Evolutionary conservation across 2,888 invertebrate species (phyloP), one percentile per base, ranked within the genome.

Genomic region (Drosophila tanythrix): DNA sequence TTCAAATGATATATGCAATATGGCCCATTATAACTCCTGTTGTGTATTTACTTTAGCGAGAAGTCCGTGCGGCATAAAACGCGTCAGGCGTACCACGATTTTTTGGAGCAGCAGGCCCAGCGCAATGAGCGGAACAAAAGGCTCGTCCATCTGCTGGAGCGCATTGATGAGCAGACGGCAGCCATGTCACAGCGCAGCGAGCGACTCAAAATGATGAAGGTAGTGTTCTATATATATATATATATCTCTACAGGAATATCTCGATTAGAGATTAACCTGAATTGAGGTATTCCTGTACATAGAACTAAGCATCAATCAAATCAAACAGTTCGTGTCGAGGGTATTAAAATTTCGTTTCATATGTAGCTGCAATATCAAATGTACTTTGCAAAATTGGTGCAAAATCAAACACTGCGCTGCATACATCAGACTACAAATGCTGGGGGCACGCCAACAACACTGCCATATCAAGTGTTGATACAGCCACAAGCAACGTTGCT

Each of bases 81-180:
- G 29, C 91, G 91, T 27, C 90, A 89, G 62, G 92, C 92, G 74
- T 92, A 93, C 79, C 91, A 93, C 58, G 90, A 91, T 65, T 92
- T 93, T 86, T 86, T 95, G 66, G 95, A 95, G 76, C 95, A 95
- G 79, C 95, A 95, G 81, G 92, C 93, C 58, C 92, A 93, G 46
- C 93, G 95, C 52, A 95, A 95, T 74, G 94, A 95, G 79, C 94
- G 95, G 38, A 95, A 95, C 89, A 94, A 94, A 77, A 94, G 94
- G 83, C 93, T 95, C 67, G 92, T 95, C 33, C 93, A 94, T 69
- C 93, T 94, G 81, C 90, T 95, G 81, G 95, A 95, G 82, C 93
- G 93, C 33, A 94, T 95, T 69, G 95, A 95, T 91, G 94, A 93
- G 76, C 94, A 94, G 76, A 94, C 95, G 31, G 93, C 94, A 36